phyloP scores from a whole-genome alignment of 1,140 invertebrate genomes.

The Gonioctena quinquepunctata region DNA sequence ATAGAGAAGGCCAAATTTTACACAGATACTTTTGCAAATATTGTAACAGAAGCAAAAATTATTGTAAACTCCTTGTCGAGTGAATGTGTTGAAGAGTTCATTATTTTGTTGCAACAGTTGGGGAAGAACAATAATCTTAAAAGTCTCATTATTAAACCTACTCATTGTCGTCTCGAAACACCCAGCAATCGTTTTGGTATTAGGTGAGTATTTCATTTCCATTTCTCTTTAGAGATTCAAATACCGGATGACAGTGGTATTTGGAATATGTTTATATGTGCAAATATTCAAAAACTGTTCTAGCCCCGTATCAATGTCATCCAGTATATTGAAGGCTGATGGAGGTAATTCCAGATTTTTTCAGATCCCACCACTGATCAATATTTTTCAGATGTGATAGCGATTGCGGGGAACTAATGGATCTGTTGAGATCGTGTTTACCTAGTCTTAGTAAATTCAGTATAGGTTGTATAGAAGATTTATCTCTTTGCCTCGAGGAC shows the following conservation, averaged over 20 bases:
- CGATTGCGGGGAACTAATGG: slow-evolving; percentile 7
- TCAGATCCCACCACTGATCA: too few relatives aligned
- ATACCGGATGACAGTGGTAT: too few relatives aligned
- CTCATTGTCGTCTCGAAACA: slow-evolving; percentile 45
- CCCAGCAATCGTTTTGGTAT: slow-evolving; percentile 14
- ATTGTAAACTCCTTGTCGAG: slow-evolving; percentile 43
- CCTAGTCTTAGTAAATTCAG: not conserved
- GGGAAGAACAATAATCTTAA: slow-evolving; percentile 46
- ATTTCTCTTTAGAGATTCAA: too few relatives aligned
- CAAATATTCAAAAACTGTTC: too few relatives aligned
- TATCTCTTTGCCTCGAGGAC: not conserved
- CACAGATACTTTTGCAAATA: slow-evolving; percentile 35
- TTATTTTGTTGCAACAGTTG: slow-evolving; percentile 41
- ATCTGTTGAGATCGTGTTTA: slow-evolving; percentile 1
- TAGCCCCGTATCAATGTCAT: too few relatives aligned
- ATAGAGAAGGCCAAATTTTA: slow-evolving; percentile 39
- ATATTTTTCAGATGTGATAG: not conserved
- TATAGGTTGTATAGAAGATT: slow-evolving; percentile 6
- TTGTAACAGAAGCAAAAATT: slow-evolving; percentile 45
- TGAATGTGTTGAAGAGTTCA: slow-evolving; percentile 47
- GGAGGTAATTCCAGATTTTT: too few relatives aligned
- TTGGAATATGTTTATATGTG: too few relatives aligned
- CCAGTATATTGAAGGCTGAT: too few relatives aligned
- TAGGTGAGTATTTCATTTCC: slow-evolving; percentile 9
- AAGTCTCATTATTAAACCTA: slow-evolving; percentile 48